Percentiles rank a stretch among this genome's conserved stretches.
Conservation (phyloP, 2,797 vertebrate genomes). For the Phaenicophaeus curvirostris region DNA sequence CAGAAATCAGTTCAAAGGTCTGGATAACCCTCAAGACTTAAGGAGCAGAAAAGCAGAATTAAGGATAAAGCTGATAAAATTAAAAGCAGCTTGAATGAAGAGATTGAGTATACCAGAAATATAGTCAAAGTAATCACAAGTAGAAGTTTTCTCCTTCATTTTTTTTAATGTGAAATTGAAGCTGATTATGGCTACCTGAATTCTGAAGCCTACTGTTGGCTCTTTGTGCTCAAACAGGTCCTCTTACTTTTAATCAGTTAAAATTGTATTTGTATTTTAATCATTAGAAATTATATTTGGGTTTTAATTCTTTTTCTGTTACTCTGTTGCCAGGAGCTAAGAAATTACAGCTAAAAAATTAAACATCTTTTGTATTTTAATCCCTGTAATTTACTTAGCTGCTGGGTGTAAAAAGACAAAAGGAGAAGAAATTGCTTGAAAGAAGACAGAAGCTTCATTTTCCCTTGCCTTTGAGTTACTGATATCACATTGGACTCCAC, state of each 20-base stretch:
- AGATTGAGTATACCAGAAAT: background rate
- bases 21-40: background rate
- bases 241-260: conserved; percentile 56
- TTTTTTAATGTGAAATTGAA: conserved; percentile 28
- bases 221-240: conserved; percentile 1
- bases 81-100: conserved; percentile 14
- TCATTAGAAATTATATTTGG: conserved; percentile 44
- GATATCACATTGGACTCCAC: conserved; percentile 53
- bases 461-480: conserved; percentile 42
- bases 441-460: conserved; percentile 46
- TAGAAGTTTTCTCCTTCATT: background rate
- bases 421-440: conserved; percentile 60
- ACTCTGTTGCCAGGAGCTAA: conserved; percentile 3
- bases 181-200: conserved; percentile 2
- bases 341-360: conserved; percentile 54
- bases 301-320: background rate
- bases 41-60: conserved; percentile 12
- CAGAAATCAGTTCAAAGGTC: conserved; percentile 23
- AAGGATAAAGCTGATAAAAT: conserved; percentile 22
- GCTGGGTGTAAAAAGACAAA: conserved; percentile 44
- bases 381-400: conserved; percentile 59
- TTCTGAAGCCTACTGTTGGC: background rate
- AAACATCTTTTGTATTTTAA: conserved; percentile 58
- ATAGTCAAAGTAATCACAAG: background rate
- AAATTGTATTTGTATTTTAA: conserved; percentile 36